phyloP scores from a whole-genome alignment of 2,888 invertebrate species.

The Drosophila tanythrix region DNA sequence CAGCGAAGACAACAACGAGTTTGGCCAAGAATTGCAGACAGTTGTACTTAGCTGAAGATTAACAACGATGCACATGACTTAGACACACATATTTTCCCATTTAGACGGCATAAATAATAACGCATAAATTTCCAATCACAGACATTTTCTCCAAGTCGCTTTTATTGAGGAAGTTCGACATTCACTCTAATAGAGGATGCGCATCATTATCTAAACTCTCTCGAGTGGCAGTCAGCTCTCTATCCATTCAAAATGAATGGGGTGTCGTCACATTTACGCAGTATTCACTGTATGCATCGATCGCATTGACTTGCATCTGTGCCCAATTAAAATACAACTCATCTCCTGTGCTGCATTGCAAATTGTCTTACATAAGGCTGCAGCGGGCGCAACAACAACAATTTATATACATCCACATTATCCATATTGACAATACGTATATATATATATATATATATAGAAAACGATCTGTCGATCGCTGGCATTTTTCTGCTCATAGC shows the following conservation, averaged over 20 bases:
- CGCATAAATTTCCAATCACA: not conserved
- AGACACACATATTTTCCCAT: not conserved
- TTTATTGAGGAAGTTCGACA: slow-evolving; percentile 40
- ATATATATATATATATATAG: slow-evolving; percentile 6
- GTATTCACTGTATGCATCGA: slow-evolving; percentile 13
- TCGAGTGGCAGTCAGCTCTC: slow-evolving; percentile 11
- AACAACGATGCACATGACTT: not conserved
- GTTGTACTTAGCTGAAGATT: not conserved
- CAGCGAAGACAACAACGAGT: not conserved
- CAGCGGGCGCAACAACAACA: slow-evolving; percentile 19
- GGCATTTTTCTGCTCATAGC: slow-evolving; percentile 18
- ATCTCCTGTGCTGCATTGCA: slow-evolving; percentile 78
- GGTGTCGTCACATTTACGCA: slow-evolving; percentile 32
- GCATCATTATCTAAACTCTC: slow-evolving; percentile 43
- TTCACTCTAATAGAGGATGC: slow-evolving; percentile 56
- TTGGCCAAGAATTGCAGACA: not conserved
- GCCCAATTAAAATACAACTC: slow-evolving; percentile 75
- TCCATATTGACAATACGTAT: not conserved
- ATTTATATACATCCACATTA: slow-evolving; percentile 1
- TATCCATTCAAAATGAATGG: slow-evolving; percentile 42
- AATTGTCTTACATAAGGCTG: slow-evolving; percentile 72
- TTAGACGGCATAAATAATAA: slow-evolving; percentile 1
- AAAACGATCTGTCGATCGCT: slow-evolving; percentile 9
- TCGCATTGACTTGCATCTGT: slow-evolving; percentile 18
- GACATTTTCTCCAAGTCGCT: not conserved